phyloP scores from a whole-genome alignment of 2,888 invertebrate species.

The Drosophila diplacantha region DNA sequence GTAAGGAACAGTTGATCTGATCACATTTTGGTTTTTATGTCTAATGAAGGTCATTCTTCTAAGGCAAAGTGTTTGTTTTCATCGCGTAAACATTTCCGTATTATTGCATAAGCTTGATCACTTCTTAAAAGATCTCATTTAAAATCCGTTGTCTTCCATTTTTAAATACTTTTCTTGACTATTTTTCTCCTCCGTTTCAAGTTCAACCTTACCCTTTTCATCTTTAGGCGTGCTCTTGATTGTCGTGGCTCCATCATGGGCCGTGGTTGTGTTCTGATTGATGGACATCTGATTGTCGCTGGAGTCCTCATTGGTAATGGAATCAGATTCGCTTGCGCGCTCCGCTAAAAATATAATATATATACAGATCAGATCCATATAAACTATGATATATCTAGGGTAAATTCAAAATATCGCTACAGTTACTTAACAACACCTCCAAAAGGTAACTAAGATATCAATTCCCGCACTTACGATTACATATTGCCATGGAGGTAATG shows the following conservation, averaged over 20 bases:
- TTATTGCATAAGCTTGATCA: not conserved
- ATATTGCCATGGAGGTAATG: slow-evolving; percentile 95
- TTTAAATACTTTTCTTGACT: not conserved
- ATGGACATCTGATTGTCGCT: slow-evolving; percentile 83
- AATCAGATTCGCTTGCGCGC: slow-evolving; percentile 92
- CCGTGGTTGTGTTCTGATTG: slow-evolving; percentile 78
- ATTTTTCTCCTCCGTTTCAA: too few relatives aligned
- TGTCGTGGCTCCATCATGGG: slow-evolving; percentile 75
- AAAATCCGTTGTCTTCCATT: not conserved
- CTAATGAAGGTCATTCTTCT: not conserved
- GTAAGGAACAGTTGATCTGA: not conserved
- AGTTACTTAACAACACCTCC: not conserved
- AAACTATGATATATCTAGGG: not conserved
- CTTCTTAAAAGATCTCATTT: not conserved
- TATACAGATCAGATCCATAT: not conserved
- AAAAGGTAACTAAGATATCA: not conserved
- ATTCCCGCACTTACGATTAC: slow-evolving; percentile 83
- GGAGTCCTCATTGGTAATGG: slow-evolving; percentile 88
- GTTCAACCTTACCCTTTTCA: slow-evolving; percentile 72
- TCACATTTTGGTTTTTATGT: not conserved
- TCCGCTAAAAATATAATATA: slow-evolving; percentile 80
- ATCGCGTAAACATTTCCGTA: not conserved
- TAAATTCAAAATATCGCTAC: not conserved
- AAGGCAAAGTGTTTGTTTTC: not conserved
- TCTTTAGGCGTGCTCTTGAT: slow-evolving; percentile 76